phyloP scores from a whole-genome alignment of 2,888 invertebrate species.

The Sycophila texana region DNA sequence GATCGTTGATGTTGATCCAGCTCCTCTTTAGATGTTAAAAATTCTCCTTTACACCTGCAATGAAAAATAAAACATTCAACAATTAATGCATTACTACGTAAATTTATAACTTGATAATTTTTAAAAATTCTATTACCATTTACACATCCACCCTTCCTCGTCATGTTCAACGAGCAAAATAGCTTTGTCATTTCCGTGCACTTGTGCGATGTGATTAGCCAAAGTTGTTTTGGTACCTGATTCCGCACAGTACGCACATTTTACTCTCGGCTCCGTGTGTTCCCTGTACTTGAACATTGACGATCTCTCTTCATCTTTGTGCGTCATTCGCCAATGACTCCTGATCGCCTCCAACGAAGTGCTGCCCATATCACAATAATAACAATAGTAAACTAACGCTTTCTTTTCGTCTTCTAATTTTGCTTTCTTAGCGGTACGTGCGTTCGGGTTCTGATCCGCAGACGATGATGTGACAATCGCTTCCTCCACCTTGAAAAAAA shows the following conservation, averaged over 20 bases:
- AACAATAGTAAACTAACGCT: slow-evolving; percentile 63
- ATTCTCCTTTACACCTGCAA: slow-evolving; percentile 61
- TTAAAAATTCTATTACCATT: slow-evolving; percentile 35
- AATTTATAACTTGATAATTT: neutral
- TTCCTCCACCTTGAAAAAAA: slow-evolving; percentile 52
- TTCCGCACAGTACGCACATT: slow-evolving; percentile 66
- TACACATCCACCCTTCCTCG: slow-evolving; percentile 56
- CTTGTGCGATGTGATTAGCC: slow-evolving; percentile 62
- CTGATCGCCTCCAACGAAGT: slow-evolving; percentile 63
- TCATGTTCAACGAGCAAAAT: slow-evolving; percentile 62
- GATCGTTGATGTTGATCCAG: slow-evolving; percentile 72
- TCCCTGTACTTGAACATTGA: slow-evolving; percentile 58
- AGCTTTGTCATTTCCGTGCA: slow-evolving; percentile 61
- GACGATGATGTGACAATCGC: slow-evolving; percentile 40
- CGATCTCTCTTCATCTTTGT: slow-evolving; percentile 57
- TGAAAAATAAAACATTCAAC: neutral
- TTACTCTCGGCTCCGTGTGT: slow-evolving; percentile 50
- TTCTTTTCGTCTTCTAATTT: slow-evolving; percentile 53
- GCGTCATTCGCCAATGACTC: slow-evolving; percentile 67
- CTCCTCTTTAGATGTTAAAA: slow-evolving; percentile 67
- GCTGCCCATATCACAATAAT: slow-evolving; percentile 66
- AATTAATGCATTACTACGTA: no score
- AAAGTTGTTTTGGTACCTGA: slow-evolving; percentile 62
- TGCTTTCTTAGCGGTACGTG: slow-evolving; percentile 35
- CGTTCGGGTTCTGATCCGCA: neutral